Evolutionary conservation across 1,140 invertebrate genomes (phyloP), one percentile per base, ranked within the genome.

Genomic region (Microplitis demolitor): DNA sequence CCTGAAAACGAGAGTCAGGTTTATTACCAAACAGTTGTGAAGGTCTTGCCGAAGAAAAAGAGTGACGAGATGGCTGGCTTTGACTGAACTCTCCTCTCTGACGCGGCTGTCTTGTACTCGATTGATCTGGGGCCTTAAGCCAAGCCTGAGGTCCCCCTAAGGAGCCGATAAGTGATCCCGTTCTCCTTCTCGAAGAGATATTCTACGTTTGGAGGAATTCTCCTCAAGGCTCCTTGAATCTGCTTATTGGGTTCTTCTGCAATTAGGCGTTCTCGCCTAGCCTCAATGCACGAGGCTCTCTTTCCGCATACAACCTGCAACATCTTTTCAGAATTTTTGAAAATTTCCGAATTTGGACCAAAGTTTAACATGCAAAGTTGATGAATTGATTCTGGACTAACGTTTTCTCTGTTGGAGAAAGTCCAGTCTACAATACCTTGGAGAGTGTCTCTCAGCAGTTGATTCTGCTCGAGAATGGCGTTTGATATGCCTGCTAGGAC

Each of bases 221-320:
- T 71, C 5, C 67, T 69, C 24, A 79, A 62, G 14, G 73, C 69
- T 53, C 66, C 69, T 51, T 77, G 75, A 6, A 75, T 60, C 24
- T 75, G 75, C 39, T 72, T 71, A 66, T 75, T 79, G 11, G 14
- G 54, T 9, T 72, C 33, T 35, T 75, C 71, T 13, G 62, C 31
- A 3, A 79, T 58, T 33, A 80, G 60, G 6, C 76, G 68, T 16
- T 80, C 76, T n/a, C 80, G 58, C 58, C 78, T 69, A 37, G 58
- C 45, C 50, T 82, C 79, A 8, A 80, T 73, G 45, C 80, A 80
- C 58, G 79, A 75, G 0, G 77, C 73, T 45, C 79, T 71, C 69
- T 78, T 79, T 6, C 79, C 79, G 74, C 78, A 79, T 16, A 80
- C 60, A 13, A 81, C 67, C 64, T 78, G 78, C 39, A 79, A 72